Evolutionary conservation across 2,797 vertebrate genomes (phyloP).

Genomic region (Cottoperca gobio): DNA sequence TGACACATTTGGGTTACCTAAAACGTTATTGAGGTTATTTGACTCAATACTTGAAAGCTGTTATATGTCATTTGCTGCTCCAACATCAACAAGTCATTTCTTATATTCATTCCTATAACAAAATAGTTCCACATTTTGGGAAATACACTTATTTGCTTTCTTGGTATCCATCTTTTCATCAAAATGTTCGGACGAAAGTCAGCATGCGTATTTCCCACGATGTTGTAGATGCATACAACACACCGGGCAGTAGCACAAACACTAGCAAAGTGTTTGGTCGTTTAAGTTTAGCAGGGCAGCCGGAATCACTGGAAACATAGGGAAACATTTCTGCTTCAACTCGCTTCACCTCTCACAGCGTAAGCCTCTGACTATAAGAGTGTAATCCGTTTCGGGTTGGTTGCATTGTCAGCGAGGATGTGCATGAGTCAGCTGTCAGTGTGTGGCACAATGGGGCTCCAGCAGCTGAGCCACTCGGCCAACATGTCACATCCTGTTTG

Average conservation of each 20-base stretch:
- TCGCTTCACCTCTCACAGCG: background rate
- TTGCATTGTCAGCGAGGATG: conserved; percentile 55
- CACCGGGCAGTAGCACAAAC: background rate
- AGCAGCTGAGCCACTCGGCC: conserved; percentile 9
- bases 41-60: background rate
- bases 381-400: conserved; percentile 45
- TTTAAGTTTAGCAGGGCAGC: background rate
- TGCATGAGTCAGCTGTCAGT: conserved; percentile 42
- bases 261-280: background rate
- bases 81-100: background rate
- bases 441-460: conserved; percentile 41
- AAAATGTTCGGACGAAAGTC: background rate
- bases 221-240: background rate
- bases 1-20: too few relatives aligned
- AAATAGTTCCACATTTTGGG: background rate
- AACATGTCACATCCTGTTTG: conserved; percentile 52
- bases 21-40: too few relatives aligned
- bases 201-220: background rate
- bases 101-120: background rate
- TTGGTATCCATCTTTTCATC: background rate
- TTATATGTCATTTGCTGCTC: background rate
- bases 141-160: background rate
- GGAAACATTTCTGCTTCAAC: background rate
- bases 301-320: background rate
- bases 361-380: conserved; percentile 21